phyloP scores from a whole-genome alignment of 2,888 invertebrate genomes.

The Philereme vetulata region DNA sequence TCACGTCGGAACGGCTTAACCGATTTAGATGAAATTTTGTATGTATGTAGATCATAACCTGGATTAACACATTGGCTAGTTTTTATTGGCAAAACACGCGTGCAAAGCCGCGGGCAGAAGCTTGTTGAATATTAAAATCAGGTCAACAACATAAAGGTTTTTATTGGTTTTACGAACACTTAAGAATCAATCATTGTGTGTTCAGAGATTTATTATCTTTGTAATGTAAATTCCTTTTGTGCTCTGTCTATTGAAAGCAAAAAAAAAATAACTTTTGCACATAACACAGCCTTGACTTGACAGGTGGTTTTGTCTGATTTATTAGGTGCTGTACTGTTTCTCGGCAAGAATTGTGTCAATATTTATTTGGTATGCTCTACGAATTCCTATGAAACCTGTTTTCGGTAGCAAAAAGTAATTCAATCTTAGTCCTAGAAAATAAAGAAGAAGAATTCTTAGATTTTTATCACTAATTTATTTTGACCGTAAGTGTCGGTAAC shows the following conservation, averaged over 20 bases:
- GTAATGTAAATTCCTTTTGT: conserved; percentile 20
- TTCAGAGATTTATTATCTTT: conserved; percentile 29
- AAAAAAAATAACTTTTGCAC: conserved; percentile 6
- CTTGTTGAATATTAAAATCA: conserved; percentile 42
- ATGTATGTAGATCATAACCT: no score
- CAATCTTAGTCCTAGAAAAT: not conserved
- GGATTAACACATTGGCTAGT: no score
- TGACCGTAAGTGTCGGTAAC: no score
- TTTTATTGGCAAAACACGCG: no score
- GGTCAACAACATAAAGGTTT: conserved; percentile 35
- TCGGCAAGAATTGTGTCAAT: not conserved
- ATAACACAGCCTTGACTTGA: conserved; percentile 10
- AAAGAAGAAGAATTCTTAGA: no score
- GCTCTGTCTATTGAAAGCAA: conserved; percentile 8
- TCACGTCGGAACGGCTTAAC: no score
- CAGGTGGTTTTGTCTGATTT: conserved; percentile 14
- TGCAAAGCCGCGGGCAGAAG: no score
- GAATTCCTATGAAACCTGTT: no score
- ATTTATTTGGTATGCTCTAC: not conserved
- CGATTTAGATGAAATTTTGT: no score
- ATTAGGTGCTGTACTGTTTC: not conserved
- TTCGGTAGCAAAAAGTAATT: not conserved
- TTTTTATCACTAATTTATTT: no score
- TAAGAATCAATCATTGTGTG: conserved; percentile 31
- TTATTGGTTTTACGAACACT: conserved; percentile 38